A percentile compares a stretch with the other conserved stretches of the same genome.
phyloP scores from a whole-genome alignment of 2,113 vertebrate genomes.

The Poeciliopsis turrubarensis region DNA sequence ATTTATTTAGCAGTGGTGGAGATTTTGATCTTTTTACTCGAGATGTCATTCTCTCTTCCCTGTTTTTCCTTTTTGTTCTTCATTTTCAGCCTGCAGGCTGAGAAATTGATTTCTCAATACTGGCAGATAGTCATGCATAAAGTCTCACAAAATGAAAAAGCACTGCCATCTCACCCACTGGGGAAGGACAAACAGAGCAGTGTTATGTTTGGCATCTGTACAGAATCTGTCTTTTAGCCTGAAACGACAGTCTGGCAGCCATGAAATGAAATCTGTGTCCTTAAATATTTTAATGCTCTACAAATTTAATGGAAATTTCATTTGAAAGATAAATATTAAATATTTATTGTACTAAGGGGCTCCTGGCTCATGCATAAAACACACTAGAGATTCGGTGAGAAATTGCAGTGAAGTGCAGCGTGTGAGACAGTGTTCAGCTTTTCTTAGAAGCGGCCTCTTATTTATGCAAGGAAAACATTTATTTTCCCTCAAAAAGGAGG shows the following conservation, averaged over 20 bases:
- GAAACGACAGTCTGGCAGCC: conserved; percentile 56
- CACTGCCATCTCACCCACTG: conserved; percentile 38
- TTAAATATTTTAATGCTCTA: conserved; percentile 78
- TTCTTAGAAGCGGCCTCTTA: conserved; percentile 56
- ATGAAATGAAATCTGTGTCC: conserved; percentile 59
- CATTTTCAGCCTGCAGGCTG: conserved; percentile 23
- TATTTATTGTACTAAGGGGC: conserved; percentile 75
- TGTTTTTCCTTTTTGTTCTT: conserved; percentile 16
- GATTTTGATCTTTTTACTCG: not conserved
- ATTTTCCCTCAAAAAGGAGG: conserved; percentile 75
- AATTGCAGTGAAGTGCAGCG: conserved; percentile 42
- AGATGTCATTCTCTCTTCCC: conserved; percentile 4
- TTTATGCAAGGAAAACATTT: conserved; percentile 70
- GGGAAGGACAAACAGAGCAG: conserved; percentile 56
- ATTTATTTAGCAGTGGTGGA: conserved; percentile 1
- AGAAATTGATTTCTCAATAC: conserved; percentile 23
- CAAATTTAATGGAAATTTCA: conserved; percentile 76
- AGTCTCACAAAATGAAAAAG: conserved; percentile 27
- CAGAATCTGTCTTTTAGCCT: conserved; percentile 38
- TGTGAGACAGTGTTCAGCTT: conserved; percentile 35
- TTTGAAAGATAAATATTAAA: conserved; percentile 80
- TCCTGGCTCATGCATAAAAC: conserved; percentile 75
- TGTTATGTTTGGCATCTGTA: conserved; percentile 61
- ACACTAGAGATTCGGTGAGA: conserved; percentile 59
- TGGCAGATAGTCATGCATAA: conserved; percentile 32